These are phyloP conservation scores for Apamea anceps DNA, from an alignment of 2,888 invertebrate species.

Conservation along the genomic window DNA sequence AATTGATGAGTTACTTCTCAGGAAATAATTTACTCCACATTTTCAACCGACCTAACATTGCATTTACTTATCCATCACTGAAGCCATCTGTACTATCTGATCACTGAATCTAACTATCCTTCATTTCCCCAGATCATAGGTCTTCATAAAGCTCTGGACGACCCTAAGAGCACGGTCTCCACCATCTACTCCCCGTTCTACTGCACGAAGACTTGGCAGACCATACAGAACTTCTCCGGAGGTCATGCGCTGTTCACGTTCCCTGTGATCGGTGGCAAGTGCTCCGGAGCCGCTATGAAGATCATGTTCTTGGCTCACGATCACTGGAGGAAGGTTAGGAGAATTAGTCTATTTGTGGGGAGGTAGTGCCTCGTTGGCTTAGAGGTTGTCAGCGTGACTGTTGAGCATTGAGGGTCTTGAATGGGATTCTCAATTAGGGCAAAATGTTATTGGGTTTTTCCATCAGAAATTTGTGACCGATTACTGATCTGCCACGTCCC, in stretches of 20 bases:
- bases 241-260: conserved; percentile 98
- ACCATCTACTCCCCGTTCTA: conserved; percentile 96
- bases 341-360: neutral
- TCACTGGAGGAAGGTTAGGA: conserved; percentile 93
- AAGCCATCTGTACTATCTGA: neutral
- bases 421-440: neutral
- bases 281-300: conserved; percentile 99
- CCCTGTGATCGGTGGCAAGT: conserved; percentile 96
- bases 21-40: neutral
- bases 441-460: neutral
- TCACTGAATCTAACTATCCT: neutral
- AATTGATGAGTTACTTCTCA: too few relatives aligned
- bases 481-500: too few relatives aligned
- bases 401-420: neutral
- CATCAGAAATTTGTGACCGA: neutral
- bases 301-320: conserved; percentile 97
- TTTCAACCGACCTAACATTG: neutral
- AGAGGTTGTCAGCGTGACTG: neutral
- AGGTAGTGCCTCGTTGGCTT: neutral
- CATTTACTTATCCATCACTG: neutral
- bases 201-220: conserved; percentile 93
- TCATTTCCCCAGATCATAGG: conserved; percentile 93
- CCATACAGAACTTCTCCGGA: conserved; percentile 91
- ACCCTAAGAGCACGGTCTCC: conserved; percentile 93
- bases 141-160: conserved; percentile 93